These are phyloP conservation scores for Erpornis zantholeuca DNA, from an alignment of 2,113 vertebrate species.

Conservation along the genomic window DNA sequence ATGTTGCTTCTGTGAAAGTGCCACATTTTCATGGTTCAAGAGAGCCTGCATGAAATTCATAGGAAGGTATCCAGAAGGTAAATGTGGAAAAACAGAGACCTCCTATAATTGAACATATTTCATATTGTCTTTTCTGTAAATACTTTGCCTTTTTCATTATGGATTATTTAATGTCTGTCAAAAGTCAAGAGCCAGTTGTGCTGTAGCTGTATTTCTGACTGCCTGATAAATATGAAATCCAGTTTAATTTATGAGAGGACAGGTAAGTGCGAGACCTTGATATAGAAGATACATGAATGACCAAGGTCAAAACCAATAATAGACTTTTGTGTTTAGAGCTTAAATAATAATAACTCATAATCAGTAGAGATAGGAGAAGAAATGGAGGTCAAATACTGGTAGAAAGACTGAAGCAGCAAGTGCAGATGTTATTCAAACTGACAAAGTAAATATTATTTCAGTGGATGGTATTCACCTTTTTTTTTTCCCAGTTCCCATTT, in stretches of 20 bases:
- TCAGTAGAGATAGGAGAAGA: conserved; percentile 15
- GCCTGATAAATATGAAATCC: conserved; percentile 52
- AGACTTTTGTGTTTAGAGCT: conserved; percentile 37
- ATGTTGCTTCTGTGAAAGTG: neutral
- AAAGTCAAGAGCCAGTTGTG: neutral
- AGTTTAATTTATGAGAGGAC: conserved; percentile 52
- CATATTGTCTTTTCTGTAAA: neutral
- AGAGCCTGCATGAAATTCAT: neutral
- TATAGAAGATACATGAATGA: conserved; percentile 34
- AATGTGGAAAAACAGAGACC: neutral
- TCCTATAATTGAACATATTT: neutral
- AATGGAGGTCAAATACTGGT: conserved; percentile 40
- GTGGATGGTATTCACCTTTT: neutral
- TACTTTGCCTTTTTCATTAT: neutral
- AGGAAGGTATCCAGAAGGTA: neutral
- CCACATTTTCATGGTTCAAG: neutral
- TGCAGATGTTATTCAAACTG: conserved; percentile 36
- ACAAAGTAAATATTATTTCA: conserved; percentile 46
- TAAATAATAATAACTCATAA: conserved; percentile 62
- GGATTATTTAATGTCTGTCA: conserved; percentile 41
- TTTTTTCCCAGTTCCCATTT: neutral
- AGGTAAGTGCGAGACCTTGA: neutral
- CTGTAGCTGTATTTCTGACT: conserved; percentile 4
- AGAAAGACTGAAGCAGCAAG: conserved; percentile 7
- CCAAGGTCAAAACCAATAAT: conserved; percentile 52